phyloP scores from a whole-genome alignment of 2,888 invertebrate species.

The Tenodera sinensis region DNA sequence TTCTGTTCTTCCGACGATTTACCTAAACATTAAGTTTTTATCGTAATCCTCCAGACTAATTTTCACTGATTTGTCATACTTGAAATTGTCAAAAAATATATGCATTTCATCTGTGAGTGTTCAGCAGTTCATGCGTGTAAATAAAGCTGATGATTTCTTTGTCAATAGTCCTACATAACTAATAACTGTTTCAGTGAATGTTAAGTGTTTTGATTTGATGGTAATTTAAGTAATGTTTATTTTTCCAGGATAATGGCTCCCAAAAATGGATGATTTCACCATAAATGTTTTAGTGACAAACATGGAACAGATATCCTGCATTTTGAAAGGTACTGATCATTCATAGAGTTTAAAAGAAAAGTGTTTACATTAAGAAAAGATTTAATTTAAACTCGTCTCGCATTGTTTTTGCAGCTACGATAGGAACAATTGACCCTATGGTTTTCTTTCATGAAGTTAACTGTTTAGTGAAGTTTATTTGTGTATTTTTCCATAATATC shows the following conservation, averaged over 20 bases:
- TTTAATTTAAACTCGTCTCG: background rate
- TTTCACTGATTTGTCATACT: no score
- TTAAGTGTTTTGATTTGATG: no score
- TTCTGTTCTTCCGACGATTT: no score
- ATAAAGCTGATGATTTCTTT: no score
- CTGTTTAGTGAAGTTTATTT: background rate
- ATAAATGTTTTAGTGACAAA: background rate
- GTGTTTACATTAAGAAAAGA: background rate
- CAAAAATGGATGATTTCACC: background rate
- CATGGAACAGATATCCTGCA: background rate
- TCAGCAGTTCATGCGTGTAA: no score
- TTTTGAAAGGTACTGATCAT: constrained; percentile 13
- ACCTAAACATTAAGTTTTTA: no score
- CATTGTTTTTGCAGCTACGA: background rate
- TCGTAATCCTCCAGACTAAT: no score
- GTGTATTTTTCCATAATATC: background rate
- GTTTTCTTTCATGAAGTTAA: background rate
- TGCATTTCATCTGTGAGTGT: no score
- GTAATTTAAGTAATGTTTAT: background rate
- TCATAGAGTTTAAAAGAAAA: background rate
- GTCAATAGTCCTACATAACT: no score
- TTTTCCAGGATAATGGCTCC: background rate
- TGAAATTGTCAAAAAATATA: no score
- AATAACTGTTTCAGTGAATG: no score
- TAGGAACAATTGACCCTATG: background rate